phyloP scores from a whole-genome alignment of 2,888 invertebrate species.

The Tanytarsus gracilentus region DNA sequence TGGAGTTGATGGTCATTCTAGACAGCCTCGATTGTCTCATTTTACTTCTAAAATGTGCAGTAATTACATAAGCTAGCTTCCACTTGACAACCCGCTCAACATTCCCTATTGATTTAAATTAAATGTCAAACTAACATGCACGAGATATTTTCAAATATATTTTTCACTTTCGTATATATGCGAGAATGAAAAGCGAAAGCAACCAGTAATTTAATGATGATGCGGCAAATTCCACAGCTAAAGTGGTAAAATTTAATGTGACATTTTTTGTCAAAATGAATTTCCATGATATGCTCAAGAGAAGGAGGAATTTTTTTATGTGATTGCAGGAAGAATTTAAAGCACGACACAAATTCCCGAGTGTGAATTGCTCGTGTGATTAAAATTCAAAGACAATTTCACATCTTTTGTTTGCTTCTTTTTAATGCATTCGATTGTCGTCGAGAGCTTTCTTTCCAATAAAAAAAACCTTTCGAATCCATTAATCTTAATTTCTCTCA shows the following conservation, averaged over 20 bases:
- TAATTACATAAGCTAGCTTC: neutral
- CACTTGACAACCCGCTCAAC: neutral
- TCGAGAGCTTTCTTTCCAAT: too few relatives aligned
- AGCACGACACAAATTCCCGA: too few relatives aligned
- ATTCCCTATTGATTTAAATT: slow-evolving; percentile 27
- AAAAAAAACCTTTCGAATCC: too few relatives aligned
- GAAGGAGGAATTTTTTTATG: too few relatives aligned
- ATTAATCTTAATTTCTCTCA: too few relatives aligned
- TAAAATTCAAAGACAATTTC: too few relatives aligned
- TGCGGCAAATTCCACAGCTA: slow-evolving; percentile 14
- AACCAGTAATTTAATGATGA: slow-evolving; percentile 25
- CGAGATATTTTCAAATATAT: neutral
- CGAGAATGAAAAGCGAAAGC: neutral
- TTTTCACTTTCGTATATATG: neutral
- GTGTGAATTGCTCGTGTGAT: too few relatives aligned
- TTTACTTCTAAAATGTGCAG: neutral
- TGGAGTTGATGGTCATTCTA: too few relatives aligned
- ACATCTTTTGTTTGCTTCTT: too few relatives aligned
- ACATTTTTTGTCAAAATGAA: slow-evolving; percentile 20
- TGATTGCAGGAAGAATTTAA: too few relatives aligned
- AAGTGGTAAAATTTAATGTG: slow-evolving; percentile 14
- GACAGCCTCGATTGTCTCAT: neutral
- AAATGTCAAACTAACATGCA: neutral
- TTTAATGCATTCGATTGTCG: too few relatives aligned
- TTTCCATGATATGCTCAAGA: too few relatives aligned